Evolutionary conservation across 2,113 vertebrate genomes (phyloP), one percentile per base, ranked within the genome.

Genomic region (Glareola pratincola): DNA sequence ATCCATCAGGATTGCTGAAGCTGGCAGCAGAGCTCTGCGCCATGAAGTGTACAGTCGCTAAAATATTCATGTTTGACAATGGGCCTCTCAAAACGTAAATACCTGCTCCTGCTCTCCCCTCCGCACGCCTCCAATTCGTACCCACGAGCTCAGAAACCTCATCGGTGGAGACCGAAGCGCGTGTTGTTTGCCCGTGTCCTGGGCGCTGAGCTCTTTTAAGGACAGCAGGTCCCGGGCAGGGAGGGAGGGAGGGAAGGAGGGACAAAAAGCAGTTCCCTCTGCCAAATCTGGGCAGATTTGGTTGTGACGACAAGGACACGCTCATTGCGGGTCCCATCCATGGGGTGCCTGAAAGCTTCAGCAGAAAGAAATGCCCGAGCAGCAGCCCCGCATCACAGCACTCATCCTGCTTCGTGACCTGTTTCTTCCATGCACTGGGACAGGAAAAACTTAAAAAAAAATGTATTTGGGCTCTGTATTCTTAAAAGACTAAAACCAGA

Each of bases 1-100:
- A 98, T 98, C 98, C 98, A 98, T 99, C 98, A 98, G 91, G 92
- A 93, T 80, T 94, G 96, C 96, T 91, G 53, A 91, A 91, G 88
- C 91, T 96, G 97, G 90, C 95, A 97, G 97, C 94, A 85, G 77
- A 96, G 91, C 53, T 89, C 96, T 86, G 85, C 3, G 4, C 62
- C 74, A 79, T 37, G 80, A 95, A 95, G 85, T 95, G 97, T 85
- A 97, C 94, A 88, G 54, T 51, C 19, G 48, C 72, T 94, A 91
- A 92, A 94, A 95, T 85, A 90, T 77, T 92, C 76, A 88, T 93
- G 86, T 75, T 94, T 85, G 72, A 92, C 95, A 88, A 92, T 29
- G 77, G 88, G 80, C 43, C 66, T 91, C 74, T 95, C 84, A 67
- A 85, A 97, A 85, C 6, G 2, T 67, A 90, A 95, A 95, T 51